Base-by-base conservation (phyloP, 2,797 vertebrate species). In the Gymnodraco acuticeps region DNA sequence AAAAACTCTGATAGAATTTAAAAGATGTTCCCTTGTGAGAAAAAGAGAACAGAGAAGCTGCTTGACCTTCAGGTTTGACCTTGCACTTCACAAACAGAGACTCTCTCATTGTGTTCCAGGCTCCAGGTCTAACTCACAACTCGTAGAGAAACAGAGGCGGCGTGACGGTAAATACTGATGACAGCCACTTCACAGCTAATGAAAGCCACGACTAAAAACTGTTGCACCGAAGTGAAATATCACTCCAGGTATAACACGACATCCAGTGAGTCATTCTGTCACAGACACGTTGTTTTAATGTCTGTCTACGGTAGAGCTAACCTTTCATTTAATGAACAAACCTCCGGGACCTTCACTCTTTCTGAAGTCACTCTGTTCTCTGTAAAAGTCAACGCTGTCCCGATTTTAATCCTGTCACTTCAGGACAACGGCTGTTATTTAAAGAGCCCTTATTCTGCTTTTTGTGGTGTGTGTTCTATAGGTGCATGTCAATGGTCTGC, bases 281-380 rank as follows among this genome's bases (percentile, higher is more conserved):
- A 60, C 55, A 1, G 50, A 27, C 47, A 33, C 11, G 19, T 73
- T 80, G 80, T 38, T 33, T 23, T 50, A 31, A 53, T 38, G 27
- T 13, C 53, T 10, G 59, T 64, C 63, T 50, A 5, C 31, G 14
- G 9, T 41, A 3, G 68, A 64, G 15, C 64, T 82, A 75, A 90
- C 85, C 76, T 88, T 91, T 90, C 5, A 66, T 80, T 86, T 81
- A 84, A 84, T 76, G 75, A 84, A 78, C 77, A 64, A 75, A 66
- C 52, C 14, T 2, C 42, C 19, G 0, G 33, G 55, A 63, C 64
- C 23, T 66, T 58, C 64, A 16, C 70, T 63, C 69, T 60, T 19
- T 53, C 51, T 20, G 13, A 10, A 70, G 31, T 68, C 83, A 7
- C 31, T 61, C 45, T 43, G 51, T 23, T 80, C 71, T 52, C 65